phyloP scores from a whole-genome alignment of 1,140 invertebrate species.

The Drosophila micromelanica region DNA sequence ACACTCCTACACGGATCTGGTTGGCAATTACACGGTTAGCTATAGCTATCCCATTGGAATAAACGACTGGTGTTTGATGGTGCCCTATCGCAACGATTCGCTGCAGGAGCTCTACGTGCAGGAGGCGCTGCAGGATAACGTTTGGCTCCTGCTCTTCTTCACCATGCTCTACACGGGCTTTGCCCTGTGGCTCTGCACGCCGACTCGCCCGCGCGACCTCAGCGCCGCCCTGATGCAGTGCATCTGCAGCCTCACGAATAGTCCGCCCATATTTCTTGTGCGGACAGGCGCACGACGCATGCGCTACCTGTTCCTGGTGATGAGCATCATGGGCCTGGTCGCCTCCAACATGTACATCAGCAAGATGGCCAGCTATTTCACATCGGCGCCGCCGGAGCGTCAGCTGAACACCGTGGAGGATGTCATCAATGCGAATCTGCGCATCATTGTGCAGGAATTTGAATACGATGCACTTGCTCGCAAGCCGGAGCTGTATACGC shows the following conservation, averaged over 20 bases:
- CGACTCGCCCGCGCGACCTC: slow-evolving; percentile 52
- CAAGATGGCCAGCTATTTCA: slow-evolving; percentile 74
- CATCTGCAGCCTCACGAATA: slow-evolving; percentile 60
- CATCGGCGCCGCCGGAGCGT: slow-evolving; percentile 41
- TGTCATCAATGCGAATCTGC: slow-evolving; percentile 59
- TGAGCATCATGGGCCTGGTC: slow-evolving; percentile 63
- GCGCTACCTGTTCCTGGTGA: slow-evolving; percentile 53
- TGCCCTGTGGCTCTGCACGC: slow-evolving; percentile 67
- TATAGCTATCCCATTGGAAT: slow-evolving; percentile 76
- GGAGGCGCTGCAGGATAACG: slow-evolving; percentile 50
- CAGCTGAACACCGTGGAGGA: slow-evolving; percentile 67
- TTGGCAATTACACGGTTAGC: slow-evolving; percentile 33
- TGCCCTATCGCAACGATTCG: slow-evolving; percentile 64
- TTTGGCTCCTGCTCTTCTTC: slow-evolving; percentile 57
- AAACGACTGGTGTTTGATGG: slow-evolving; percentile 79
- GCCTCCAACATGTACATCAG: slow-evolving; percentile 73
- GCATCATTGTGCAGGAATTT: slow-evolving; percentile 56
- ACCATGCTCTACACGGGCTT: slow-evolving; percentile 53
- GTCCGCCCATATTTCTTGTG: slow-evolving; percentile 44
- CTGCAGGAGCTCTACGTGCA: slow-evolving; percentile 56
- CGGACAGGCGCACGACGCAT: slow-evolving; percentile 52
- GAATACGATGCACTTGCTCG: slow-evolving; percentile 51
- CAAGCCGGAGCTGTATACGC: slow-evolving; percentile 23
- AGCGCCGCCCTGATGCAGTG: slow-evolving; percentile 65
- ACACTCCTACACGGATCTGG: slow-evolving; percentile 68